Percentiles rank a stretch among this genome's conserved stretches.
These are phyloP conservation scores for Bedellia somnulentella DNA, from an alignment of 2,888 invertebrate species.

Conservation along the genomic window DNA sequence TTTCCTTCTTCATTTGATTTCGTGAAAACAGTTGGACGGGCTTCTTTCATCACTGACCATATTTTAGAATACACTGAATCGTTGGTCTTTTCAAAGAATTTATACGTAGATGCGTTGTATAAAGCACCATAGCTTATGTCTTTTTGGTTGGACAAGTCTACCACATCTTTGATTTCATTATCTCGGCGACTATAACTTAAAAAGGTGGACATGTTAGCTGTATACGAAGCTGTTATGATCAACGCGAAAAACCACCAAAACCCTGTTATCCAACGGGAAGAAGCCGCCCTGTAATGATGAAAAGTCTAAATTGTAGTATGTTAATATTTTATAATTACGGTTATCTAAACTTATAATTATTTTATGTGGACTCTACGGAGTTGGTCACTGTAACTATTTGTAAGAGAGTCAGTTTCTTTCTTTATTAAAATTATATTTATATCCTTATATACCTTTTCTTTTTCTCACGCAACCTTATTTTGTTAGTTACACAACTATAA, in stretches of 20 bases:
- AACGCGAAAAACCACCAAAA: conserved; percentile 95
- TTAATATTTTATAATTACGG: background rate
- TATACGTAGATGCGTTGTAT: conserved; percentile 76
- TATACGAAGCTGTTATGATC: conserved; percentile 82
- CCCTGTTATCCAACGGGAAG: conserved; percentile 84
- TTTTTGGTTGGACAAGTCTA: conserved; percentile 80
- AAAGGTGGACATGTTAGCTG: conserved; percentile 80
- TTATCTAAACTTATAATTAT: no score
- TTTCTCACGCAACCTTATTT: no score
- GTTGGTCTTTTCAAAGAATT: conserved; percentile 78
- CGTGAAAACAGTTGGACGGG: conserved; percentile 80
- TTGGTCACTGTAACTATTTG: no score
- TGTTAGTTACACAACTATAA: no score
- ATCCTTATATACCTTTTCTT: no score
- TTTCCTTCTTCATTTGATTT: conserved; percentile 81
- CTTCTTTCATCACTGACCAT: conserved; percentile 86
- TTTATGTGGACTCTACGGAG: no score
- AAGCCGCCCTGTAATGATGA: conserved; percentile 68
- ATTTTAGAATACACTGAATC: conserved; percentile 85
- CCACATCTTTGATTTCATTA: conserved; percentile 78
- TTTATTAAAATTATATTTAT: no score
- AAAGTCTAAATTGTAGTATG: conserved; percentile 8
- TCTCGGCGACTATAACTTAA: conserved; percentile 78
- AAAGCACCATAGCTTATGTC: conserved; percentile 85
- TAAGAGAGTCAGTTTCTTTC: no score